These are phyloP conservation scores for Tenebrosternarchus preto DNA, from an alignment of 2,113 vertebrate species.

Conservation along the genomic window DNA sequence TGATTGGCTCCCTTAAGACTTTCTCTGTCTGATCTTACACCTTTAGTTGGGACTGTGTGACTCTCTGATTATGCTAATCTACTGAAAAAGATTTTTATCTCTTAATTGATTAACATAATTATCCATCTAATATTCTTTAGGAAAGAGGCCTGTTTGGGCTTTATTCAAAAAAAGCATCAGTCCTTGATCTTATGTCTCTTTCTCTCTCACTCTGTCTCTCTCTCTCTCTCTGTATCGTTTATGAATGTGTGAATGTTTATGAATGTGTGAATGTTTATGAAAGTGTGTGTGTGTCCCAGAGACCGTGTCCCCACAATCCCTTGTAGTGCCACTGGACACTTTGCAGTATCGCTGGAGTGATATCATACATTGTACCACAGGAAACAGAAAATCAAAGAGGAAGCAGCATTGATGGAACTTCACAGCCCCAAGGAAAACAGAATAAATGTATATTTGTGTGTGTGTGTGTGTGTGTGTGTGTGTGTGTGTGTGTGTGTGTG, in stretches of 20 bases:
- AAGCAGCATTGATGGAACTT: conserved; percentile 42
- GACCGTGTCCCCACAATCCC: conserved; percentile 59
- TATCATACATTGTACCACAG: conserved; percentile 54
- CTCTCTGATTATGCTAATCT: not conserved
- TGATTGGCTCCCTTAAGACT: conserved; percentile 25
- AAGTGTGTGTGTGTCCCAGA: conserved; percentile 33
- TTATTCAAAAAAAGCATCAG: not conserved
- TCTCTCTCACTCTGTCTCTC: conserved; percentile 45
- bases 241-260: too few relatives aligned
- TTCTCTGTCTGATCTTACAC: conserved; percentile 1
- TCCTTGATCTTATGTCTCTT: conserved; percentile 40
- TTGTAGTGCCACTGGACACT: conserved; percentile 58
- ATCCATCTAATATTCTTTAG: not conserved
- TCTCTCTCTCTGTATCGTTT: not conserved
- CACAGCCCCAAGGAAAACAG: conserved; percentile 39
- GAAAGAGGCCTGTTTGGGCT: not conserved
- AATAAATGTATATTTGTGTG: conserved; percentile 33
- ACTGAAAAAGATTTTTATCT: not conserved
- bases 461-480: conserved; percentile 16
- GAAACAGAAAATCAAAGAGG: conserved; percentile 53
- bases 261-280: too few relatives aligned
- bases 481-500: conserved; percentile 1
- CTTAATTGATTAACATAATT: conserved; percentile 18
- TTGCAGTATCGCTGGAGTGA: conserved; percentile 52
- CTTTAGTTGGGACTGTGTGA: conserved; percentile 13